A percentile compares a stretch with the other conserved stretches of the same genome.
These are phyloP conservation scores for Beris chalybata DNA, from an alignment of 2,888 invertebrate genomes.

Conservation along the genomic window DNA sequence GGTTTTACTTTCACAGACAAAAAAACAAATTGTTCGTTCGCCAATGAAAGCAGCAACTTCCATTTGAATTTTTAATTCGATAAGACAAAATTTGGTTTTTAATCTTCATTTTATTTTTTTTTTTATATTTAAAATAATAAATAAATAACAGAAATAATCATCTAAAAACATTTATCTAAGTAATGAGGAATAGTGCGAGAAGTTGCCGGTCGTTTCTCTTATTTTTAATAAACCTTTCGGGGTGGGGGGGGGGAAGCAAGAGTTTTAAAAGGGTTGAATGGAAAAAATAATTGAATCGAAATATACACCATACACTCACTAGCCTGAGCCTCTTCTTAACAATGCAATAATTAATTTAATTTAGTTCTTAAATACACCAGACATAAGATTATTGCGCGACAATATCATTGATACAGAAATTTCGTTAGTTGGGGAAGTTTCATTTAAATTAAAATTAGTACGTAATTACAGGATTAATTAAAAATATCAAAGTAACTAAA, in stretches of 20 bases:
- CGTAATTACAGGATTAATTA: constrained; percentile 5
- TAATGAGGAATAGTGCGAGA: neutral
- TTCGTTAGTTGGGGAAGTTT: constrained; percentile 2
- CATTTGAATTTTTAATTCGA: too few relatives aligned
- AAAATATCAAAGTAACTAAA: constrained; percentile 5
- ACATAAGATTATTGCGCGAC: constrained; percentile 19
- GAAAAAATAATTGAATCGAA: too few relatives aligned
- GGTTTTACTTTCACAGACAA: too few relatives aligned
- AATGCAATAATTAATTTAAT: constrained; percentile 5
- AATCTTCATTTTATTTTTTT: constrained; percentile 9
- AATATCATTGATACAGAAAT: constrained; percentile 9
- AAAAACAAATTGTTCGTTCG: too few relatives aligned
- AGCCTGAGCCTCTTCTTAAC: constrained; percentile 22
- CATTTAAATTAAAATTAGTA: neutral
- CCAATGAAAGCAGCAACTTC: too few relatives aligned
- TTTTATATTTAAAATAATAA: constrained; percentile 23
- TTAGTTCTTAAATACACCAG: neutral
- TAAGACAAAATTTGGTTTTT: too few relatives aligned
- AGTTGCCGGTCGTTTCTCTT: neutral
- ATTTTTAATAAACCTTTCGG: neutral
- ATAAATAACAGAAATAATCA: constrained; percentile 28
- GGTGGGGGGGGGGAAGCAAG: neutral
- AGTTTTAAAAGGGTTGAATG: too few relatives aligned
- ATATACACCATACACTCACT: neutral
- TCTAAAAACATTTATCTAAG: constrained; percentile 16